These are phyloP conservation scores for Oasisia sp. DNA, from an alignment of 2,888 invertebrate genomes.

Conservation along the genomic window DNA sequence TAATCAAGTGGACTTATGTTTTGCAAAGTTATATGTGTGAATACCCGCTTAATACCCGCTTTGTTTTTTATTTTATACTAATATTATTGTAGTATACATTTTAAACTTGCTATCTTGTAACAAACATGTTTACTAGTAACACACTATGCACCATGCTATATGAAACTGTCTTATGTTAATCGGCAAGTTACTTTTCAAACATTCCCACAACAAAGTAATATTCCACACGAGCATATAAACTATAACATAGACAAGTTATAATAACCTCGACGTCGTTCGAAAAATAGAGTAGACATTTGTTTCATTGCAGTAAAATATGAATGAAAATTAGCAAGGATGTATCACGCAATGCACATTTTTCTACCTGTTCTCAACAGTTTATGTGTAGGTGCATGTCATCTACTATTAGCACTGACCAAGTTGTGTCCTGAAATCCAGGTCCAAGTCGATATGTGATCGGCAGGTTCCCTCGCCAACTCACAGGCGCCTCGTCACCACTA, in stretches of 20 bases:
- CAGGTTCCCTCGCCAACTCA: constrained; percentile 57
- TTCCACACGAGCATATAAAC: not conserved
- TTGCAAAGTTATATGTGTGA: too few relatives aligned
- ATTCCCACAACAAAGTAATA: not conserved
- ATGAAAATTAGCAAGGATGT: not conserved
- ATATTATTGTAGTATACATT: too few relatives aligned
- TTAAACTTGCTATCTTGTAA: not conserved
- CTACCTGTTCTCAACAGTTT: not conserved
- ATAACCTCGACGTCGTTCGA: not conserved
- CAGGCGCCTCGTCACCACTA: constrained; percentile 52
- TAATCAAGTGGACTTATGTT: too few relatives aligned
- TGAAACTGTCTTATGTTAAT: not conserved
- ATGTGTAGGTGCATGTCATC: not conserved
- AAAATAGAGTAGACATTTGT: not conserved
- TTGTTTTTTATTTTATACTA: too few relatives aligned
- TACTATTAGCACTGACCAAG: constrained; percentile 23
- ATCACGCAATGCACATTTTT: not conserved
- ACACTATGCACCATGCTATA: too few relatives aligned
- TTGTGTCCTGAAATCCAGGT: constrained; percentile 48
- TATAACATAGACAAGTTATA: not conserved
- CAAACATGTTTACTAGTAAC: too few relatives aligned
- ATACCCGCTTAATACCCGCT: too few relatives aligned
- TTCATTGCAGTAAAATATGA: not conserved
- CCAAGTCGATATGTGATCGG: constrained; percentile 57
- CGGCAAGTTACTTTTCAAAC: not conserved